These are phyloP conservation scores for Gobio gobio DNA, from an alignment of 2,113 vertebrate species.

Conservation along the genomic window DNA sequence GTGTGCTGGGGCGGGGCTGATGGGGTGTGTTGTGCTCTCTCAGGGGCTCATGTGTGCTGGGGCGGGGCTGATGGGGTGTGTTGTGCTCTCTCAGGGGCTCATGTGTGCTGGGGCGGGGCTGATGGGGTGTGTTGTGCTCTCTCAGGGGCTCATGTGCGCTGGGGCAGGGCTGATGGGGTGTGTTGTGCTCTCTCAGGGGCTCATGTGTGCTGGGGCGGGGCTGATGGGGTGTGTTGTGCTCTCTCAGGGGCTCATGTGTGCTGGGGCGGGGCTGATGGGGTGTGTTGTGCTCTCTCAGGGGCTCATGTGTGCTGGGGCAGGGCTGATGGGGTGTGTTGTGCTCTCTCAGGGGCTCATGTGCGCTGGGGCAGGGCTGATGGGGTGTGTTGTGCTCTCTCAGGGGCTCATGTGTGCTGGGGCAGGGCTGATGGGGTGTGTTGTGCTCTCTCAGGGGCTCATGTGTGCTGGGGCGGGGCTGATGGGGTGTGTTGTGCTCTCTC, in stretches of 20 bases:
- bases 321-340: neutral
- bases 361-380: neutral
- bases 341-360: constrained; percentile 79
- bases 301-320: no score
- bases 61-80: neutral
- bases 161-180: neutral
- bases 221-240: neutral
- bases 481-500: constrained; percentile 6
- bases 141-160: no score
- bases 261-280: neutral
- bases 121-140: neutral
- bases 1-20: no score
- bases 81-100: constrained; percentile 74
- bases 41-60: no score
- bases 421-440: neutral
- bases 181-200: constrained; percentile 72
- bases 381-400: constrained; percentile 64
- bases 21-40: neutral
- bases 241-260: no score
- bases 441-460: constrained; percentile 78
- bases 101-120: no score
- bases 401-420: no score
- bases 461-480: no score
- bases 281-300: constrained; percentile 70
- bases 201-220: no score